phyloP scores from a whole-genome alignment of 30 jellyfish, hydroid and myxozoan species.

The Cassiopea xamachana region DNA sequence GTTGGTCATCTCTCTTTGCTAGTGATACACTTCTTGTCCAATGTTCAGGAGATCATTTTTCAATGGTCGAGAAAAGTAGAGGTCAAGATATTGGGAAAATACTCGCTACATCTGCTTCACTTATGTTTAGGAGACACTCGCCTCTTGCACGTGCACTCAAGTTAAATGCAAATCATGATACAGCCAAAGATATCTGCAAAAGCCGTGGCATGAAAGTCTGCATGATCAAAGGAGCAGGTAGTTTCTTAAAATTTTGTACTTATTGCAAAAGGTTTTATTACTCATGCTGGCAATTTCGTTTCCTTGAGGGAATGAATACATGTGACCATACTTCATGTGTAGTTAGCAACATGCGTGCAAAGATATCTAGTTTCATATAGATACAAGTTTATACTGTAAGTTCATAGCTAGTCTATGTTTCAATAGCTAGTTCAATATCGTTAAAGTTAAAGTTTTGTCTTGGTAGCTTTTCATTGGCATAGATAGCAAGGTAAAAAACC shows the following conservation, averaged over 20 bases:
- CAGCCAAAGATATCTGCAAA: slow-evolving; percentile 14
- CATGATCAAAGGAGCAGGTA: slow-evolving; percentile 5
- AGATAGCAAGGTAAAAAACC: too few relatives aligned
- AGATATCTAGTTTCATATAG: too few relatives aligned
- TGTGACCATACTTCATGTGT: background rate
- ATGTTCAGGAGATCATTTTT: slow-evolving; percentile 44
- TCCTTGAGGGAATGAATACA: too few relatives aligned
- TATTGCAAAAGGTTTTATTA: too few relatives aligned
- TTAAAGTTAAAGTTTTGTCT: too few relatives aligned
- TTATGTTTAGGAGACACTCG: slow-evolving; percentile 12
- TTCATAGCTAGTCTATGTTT: too few relatives aligned
- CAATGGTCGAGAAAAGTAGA: slow-evolving; percentile 34
- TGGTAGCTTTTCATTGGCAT: too few relatives aligned
- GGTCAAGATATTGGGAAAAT: slow-evolving; percentile 36
- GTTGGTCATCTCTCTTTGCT: slow-evolving; percentile 35
- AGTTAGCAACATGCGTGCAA: background rate
- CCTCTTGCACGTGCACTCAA: background rate
- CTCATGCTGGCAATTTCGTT: too few relatives aligned
- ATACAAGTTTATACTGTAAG: too few relatives aligned
- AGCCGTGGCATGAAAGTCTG: slow-evolving; percentile 16
- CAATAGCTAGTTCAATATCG: too few relatives aligned
- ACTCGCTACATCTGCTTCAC: slow-evolving; percentile 13
- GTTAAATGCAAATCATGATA: slow-evolving; percentile 23
- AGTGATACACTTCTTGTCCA: background rate
- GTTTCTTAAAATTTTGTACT: too few relatives aligned